phyloP scores from a whole-genome alignment of 2,113 vertebrate species.

The Apodemus sylvaticus region DNA sequence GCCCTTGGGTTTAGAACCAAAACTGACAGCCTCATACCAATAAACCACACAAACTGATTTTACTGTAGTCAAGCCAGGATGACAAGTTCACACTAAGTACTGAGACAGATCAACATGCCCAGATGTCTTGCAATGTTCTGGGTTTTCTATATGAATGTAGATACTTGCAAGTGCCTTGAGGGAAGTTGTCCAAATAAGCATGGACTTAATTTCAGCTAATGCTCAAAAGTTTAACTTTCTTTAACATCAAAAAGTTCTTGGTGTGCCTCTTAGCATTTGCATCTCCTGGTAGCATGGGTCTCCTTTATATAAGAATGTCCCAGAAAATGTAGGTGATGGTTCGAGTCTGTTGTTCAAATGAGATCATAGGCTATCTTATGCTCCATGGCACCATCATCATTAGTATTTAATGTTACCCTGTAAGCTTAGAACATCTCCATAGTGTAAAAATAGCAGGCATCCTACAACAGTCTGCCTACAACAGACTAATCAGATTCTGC shows the following conservation, averaged over 20 bases:
- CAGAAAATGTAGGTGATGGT: background rate
- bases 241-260: background rate
- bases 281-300: background rate
- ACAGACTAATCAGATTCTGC: background rate
- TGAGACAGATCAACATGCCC: background rate
- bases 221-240: background rate
- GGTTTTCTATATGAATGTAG: conserved; percentile 26
- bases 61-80: background rate
- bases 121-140: background rate
- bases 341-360: background rate
- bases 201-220: conserved; percentile 31
- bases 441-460: conserved; percentile 11
- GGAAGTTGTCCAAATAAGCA: conserved; percentile 35
- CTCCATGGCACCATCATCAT: background rate
- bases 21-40: background rate
- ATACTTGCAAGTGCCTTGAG: conserved; percentile 28
- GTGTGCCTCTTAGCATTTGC: conserved; percentile 15
- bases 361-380: background rate
- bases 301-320: conserved; percentile 26
- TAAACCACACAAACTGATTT: background rate
- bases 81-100: background rate
- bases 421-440: conserved; percentile 27
- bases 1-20: conserved; percentile 7
- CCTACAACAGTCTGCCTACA: no score
- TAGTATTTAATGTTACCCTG: background rate